Conservation (phyloP, 2,113 vertebrate species). For the Zeus faber region DNA sequence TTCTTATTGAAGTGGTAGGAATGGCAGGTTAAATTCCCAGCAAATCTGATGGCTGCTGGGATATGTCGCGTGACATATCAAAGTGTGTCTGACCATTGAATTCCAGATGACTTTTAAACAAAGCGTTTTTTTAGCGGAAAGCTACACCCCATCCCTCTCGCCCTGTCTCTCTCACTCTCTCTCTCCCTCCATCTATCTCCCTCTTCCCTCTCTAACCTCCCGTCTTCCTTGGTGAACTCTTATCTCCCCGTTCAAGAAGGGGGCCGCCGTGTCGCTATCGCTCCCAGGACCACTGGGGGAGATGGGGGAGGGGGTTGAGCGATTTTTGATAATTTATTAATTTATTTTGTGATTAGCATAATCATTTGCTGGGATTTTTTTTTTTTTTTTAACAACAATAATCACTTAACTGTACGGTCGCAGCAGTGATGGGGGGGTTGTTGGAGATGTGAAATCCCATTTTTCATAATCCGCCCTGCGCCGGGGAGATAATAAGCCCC, state of each 20-base stretch:
- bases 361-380: constrained; percentile 63
- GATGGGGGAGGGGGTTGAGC: background rate
- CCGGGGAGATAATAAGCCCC: constrained; percentile 67
- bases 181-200: constrained; percentile 10
- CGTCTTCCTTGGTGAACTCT: constrained; percentile 42
- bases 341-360: constrained; percentile 65
- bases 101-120: constrained; percentile 61
- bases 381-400: constrained; percentile 61
- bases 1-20: too few species aligned
- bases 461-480: constrained; percentile 73
- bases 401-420: constrained; percentile 67
- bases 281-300: constrained; percentile 16
- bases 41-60: too few species aligned
- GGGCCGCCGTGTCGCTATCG: constrained; percentile 44
- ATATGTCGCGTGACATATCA: too few species aligned
- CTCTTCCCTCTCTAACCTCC: constrained; percentile 25
- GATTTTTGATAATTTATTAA: constrained; percentile 52
- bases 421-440: constrained; percentile 40
- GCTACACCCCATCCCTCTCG: background rate
- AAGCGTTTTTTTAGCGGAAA: constrained; percentile 53
- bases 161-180: constrained; percentile 13
- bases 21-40: too few species aligned
- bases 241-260: constrained; percentile 64
- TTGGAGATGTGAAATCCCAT: constrained; percentile 67
- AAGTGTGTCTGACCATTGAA: constrained; percentile 61